Evolutionary conservation across 2,888 invertebrate genomes (phyloP).

Genomic region (Ptycholaimellus sp.): DNA sequence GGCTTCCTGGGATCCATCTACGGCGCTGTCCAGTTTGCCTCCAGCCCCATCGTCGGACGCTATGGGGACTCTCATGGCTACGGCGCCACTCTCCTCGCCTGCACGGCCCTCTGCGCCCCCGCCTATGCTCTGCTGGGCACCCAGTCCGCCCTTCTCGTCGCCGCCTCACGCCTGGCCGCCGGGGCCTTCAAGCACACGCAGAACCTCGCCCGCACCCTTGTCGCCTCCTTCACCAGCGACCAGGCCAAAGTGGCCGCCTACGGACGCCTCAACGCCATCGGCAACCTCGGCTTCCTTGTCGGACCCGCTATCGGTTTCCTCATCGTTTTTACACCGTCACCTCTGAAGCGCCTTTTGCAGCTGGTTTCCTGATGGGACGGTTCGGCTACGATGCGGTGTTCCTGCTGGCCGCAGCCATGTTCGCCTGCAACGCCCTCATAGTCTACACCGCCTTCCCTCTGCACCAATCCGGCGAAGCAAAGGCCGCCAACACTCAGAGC

Average conservation of each 20-base stretch:
- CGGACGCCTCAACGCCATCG: slow-evolving; percentile 6
- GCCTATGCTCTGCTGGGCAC: neutral
- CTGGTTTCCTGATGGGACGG: neutral
- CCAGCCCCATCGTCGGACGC: neutral
- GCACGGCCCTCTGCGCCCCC: neutral
- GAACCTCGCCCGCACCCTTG: slow-evolving; percentile 4
- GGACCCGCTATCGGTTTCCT: slow-evolving; percentile 3
- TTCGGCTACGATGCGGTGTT: slow-evolving; percentile 2
- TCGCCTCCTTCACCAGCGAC: slow-evolving; percentile 1
- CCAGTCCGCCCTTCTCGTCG: neutral
- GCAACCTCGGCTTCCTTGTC: slow-evolving; percentile 4
- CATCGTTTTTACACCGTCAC: neutral
- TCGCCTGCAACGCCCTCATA: neutral
- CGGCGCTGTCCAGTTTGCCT: slow-evolving; percentile 4
- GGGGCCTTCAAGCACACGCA: slow-evolving; percentile 9
- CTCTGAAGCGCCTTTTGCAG: neutral
- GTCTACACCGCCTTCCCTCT: neutral
- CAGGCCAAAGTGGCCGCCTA: neutral
- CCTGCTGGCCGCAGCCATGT: neutral
- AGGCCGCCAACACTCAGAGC: too few relatives aligned
- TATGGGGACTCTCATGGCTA: neutral
- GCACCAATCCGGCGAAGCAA: too few relatives aligned
- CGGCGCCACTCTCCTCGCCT: neutral
- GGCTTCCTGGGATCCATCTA: slow-evolving; percentile 6
- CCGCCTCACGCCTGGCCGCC: neutral